Conservation (phyloP, 2,797 vertebrate species). For the Tokudaia muenninki region DNA sequence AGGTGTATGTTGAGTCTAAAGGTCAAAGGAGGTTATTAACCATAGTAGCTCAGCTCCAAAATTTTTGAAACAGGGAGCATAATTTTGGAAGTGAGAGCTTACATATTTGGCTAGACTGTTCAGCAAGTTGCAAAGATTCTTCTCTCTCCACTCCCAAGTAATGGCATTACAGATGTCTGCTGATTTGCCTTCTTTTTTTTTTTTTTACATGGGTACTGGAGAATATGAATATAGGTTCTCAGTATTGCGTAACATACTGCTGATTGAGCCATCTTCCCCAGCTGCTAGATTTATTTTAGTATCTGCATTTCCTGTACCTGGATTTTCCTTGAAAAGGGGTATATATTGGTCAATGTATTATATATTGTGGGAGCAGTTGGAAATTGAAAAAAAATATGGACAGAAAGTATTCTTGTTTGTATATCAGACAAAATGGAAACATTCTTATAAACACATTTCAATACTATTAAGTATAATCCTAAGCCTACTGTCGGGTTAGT, state of each 20-base stretch:
- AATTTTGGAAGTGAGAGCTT: neutral
- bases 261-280: too few species aligned
- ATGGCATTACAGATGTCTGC: neutral
- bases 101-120: neutral
- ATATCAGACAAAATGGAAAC: neutral
- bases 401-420: neutral
- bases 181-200: neutral
- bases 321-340: neutral
- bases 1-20: neutral
- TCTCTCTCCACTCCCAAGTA: neutral
- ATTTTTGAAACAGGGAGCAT: neutral
- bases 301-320: neutral
- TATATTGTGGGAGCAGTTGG: neutral
- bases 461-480: neutral
- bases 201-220: neutral
- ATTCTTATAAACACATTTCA: neutral
- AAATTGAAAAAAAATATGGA: slow-evolving; percentile 15
- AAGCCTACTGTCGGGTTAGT: neutral
- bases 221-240: neutral
- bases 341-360: neutral
- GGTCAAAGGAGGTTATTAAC: neutral
- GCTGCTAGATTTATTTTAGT: neutral
- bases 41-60: too few species aligned
- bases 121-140: neutral
- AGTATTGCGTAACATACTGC: neutral